Base-by-base conservation (phyloP, 2,113 vertebrate genomes). In the Pantherophis guttatus region DNA sequence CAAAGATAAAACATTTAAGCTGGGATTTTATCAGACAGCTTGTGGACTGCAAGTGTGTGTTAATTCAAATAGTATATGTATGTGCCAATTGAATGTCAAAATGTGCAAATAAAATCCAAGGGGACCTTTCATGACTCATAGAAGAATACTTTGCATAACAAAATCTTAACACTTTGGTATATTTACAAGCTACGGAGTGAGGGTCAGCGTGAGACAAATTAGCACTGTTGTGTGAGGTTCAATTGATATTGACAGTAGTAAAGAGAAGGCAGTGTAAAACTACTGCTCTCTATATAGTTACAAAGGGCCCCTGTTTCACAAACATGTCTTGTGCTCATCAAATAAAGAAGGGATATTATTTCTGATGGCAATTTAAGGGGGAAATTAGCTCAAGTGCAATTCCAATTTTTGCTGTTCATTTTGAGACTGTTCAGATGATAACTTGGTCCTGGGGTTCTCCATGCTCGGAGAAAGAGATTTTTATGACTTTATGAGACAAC, bases 51-150 rank as follows among this genome's bases (percentile, higher is more conserved):
- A 54, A 33, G 17, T 58, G 44, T 59, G 89, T 90, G 89, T 65
- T 86, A 23, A 94, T 95, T n/a, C 88, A 94, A 95, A 93, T 48
- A 26, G 33, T 93, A n/a, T 17, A 55, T 92, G 85, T 95, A 55
- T 93, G 87, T 95, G 93, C 93, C 95, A 97, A 86, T 3, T 23
- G 95, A 90, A 44, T 97, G 94, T 92, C 95, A 95, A 90, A 95
- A 95, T 93, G 55, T 59, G 92, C 96, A 93, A 96, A 88, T 94
- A 50, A 94, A 92, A 81, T 89, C 88, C 29, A 87, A 55, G 33
- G 86, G 52, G 87, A 90, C 29, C 15, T 95, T 95, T 97, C 59
- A 53, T 62, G 21, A 87, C 2, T 93, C 92, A 75, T 94, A 94
- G 89, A 95, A 93, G 65, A 94, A 86, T 33, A 70, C 54, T 93